Conservation (phyloP, 1,140 invertebrate genomes). For the Heterodera schachtii region DNA sequence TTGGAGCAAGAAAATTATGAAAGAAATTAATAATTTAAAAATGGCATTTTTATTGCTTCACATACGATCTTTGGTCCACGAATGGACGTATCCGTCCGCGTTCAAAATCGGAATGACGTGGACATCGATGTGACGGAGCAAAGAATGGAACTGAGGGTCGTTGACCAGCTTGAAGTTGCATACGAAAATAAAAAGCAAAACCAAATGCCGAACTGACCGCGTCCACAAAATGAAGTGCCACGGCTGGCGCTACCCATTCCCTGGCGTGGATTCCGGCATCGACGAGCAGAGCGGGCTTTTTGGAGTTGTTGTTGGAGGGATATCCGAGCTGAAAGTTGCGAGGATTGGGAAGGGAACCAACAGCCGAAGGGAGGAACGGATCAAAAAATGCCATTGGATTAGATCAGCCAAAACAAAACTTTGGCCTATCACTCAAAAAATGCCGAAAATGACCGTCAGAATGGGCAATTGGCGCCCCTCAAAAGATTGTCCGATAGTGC, state of each 20-base stretch:
- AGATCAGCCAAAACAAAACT: too few relatives aligned
- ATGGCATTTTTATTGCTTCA: not conserved
- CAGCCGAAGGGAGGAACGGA: not conserved
- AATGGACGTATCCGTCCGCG: constrained; percentile 67
- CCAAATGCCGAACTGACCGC: constrained; percentile 19
- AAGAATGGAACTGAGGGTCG: constrained; percentile 19
- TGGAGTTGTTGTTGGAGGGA: constrained; percentile 7
- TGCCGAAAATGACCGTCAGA: constrained; percentile 20
- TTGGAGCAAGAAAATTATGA: too few relatives aligned
- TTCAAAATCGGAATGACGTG: constrained; percentile 42
- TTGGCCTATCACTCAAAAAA: too few relatives aligned
- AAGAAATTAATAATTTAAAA: too few relatives aligned
- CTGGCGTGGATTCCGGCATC: constrained; percentile 51
- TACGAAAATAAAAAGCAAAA: not conserved
- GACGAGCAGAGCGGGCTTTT: constrained; percentile 37
- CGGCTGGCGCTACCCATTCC: constrained; percentile 47
- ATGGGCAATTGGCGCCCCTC: constrained; percentile 34
- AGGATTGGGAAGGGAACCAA: not conserved
- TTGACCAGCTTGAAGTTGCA: constrained; percentile 25
- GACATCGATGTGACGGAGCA: constrained; percentile 44
- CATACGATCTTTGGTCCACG: constrained; percentile 58
- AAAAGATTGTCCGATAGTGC: constrained; percentile 27
- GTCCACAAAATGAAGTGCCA: constrained; percentile 40
- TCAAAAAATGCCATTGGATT: too few relatives aligned
- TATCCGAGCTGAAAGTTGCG: constrained; percentile 41